Evolutionary conservation across 37 sponge, comb jelly and placozoan species (phyloP), one percentile per base, ranked within the genome.

Genomic region (Beroe ovata): DNA sequence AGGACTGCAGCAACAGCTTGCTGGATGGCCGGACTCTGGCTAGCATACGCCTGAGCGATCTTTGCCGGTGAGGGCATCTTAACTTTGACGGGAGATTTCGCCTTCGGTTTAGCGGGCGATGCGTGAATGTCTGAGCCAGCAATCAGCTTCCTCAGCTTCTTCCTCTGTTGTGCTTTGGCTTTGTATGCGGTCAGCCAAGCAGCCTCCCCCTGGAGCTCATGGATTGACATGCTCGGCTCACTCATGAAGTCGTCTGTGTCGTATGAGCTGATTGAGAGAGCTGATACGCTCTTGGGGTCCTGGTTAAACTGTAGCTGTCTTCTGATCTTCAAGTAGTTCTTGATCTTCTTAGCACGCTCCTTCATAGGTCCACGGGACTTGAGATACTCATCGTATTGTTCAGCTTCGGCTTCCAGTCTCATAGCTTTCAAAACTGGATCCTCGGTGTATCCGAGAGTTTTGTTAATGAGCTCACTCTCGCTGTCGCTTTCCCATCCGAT

Each of bases 171-270:
- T 1, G 84, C 84, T 29, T 77, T 77, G 8, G 22, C 28, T 39
- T 39, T 42, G 54, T 42, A 77, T 1, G 84, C 84, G 8, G n/a
- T 36, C 54, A 38, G 20, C 54, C 42, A 77, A 8, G 84, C 84
- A 23, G 20, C 20, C 25, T 77, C 84, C 1, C 84, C 84, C n/a
- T 77, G 54, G 8, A 33, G n/a, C 22, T 77, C 54, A 3, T n/a
- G 33, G 21, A 77, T 8, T 6, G 26, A 33, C 47, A 22, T 1
- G 38, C 21, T n/a, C 4, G 84, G 84, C 4, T 39, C n/a, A 26
- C 84, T 77, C 84, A 77, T 37, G 84, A 77, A 77, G 28, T 77
- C 84, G 22, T 77, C 84, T 1, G 84, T 77, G 8, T 77, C 84
- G 21, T 77, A 77, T 32, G 84, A 77, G 33, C 84, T 77, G n/a